Conservation (phyloP, 1,140 invertebrate genomes). For the Leptonema lineaticorne region DNA sequence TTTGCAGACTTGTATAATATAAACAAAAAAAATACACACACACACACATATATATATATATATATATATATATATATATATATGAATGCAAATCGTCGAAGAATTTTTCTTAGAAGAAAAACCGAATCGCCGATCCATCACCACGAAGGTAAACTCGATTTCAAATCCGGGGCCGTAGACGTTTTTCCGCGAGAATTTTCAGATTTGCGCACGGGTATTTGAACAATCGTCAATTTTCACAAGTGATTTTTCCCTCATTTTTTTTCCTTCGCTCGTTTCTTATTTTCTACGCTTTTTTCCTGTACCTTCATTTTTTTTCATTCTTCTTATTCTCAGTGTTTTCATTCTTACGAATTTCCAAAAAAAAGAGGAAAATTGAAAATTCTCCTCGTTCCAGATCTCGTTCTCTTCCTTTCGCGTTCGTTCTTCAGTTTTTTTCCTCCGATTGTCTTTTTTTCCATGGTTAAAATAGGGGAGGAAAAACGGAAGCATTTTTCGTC, state of each 20-base stretch:
- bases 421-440: too few relatives aligned
- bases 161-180: slow-evolving; percentile 8
- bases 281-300: too few relatives aligned
- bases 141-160: not conserved
- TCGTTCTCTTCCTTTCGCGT: too few relatives aligned
- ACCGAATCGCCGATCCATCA: slow-evolving; percentile 33
- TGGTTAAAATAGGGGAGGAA: too few relatives aligned
- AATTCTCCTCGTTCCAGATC: too few relatives aligned
- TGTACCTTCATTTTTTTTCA: too few relatives aligned
- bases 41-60: too few relatives aligned
- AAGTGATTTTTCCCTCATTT: slow-evolving; percentile 17
- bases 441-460: too few relatives aligned
- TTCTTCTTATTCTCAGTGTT: too few relatives aligned
- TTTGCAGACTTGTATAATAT: not conserved
- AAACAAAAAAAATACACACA: not conserved
- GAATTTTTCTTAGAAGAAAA: slow-evolving; percentile 11
- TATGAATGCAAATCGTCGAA: not conserved
- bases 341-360: not conserved
- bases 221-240: slow-evolving; percentile 37
- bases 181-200: slow-evolving; percentile 23
- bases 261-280: not conserved
- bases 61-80: too few relatives aligned
- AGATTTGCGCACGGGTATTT: slow-evolving; percentile 35
- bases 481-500: not conserved
- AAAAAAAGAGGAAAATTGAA: too few relatives aligned